phyloP scores from a whole-genome alignment of 23 tunicate species.

The Phallusia fumigata region DNA sequence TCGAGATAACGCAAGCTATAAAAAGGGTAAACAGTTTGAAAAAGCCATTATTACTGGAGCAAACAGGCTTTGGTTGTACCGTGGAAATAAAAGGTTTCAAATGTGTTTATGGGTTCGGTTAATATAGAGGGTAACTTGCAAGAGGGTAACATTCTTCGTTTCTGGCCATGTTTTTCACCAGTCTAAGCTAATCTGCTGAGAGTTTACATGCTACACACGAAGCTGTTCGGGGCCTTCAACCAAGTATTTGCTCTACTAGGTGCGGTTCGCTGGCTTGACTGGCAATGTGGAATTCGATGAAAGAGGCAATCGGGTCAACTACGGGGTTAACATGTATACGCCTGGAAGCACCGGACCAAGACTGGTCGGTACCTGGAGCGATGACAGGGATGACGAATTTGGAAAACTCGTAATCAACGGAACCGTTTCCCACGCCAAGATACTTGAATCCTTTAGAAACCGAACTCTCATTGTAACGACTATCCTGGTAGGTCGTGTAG shows the following conservation, averaged over 20 bases:
- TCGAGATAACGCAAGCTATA: too few relatives aligned
- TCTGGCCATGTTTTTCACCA: too few relatives aligned
- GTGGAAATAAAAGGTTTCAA: too few relatives aligned
- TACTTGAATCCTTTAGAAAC: constrained; percentile 15
- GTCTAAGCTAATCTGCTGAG: too few relatives aligned
- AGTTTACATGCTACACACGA: too few relatives aligned
- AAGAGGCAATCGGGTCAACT: constrained; percentile 38
- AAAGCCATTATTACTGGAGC: too few relatives aligned
- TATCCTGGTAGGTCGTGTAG: background rate
- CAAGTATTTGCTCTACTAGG: constrained; percentile 6
- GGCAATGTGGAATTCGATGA: constrained; percentile 46
- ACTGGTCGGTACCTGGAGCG: constrained; percentile 26
- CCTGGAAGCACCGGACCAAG: constrained; percentile 18
- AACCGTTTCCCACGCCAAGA: background rate
- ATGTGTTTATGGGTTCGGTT: too few relatives aligned
- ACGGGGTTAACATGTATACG: constrained; percentile 10
- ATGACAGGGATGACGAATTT: background rate
- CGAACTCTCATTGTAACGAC: constrained; percentile 47
- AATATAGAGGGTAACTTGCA: too few relatives aligned
- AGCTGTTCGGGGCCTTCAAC: too few relatives aligned
- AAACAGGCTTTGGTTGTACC: too few relatives aligned
- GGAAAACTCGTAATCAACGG: constrained; percentile 8
- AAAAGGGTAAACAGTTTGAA: too few relatives aligned
- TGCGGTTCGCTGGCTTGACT: constrained; percentile 36
- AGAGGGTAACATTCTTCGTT: too few relatives aligned